Conservation (phyloP, 2,888 invertebrate species). For the Empis stercorea region DNA sequence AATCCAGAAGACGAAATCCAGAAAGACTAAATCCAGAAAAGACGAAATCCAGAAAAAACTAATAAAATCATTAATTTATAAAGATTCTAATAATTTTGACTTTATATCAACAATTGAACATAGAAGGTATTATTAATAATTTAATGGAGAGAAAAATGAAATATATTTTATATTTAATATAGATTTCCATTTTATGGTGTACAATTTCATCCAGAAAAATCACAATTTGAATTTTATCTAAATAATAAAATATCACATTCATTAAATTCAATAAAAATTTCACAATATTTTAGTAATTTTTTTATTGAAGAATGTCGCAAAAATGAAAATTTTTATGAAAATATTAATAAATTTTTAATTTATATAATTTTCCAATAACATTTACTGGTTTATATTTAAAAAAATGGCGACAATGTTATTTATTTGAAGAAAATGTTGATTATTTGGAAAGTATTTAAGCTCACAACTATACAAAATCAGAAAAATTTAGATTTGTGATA, state of each 20-base stretch:
- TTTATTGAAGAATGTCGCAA: constrained; percentile 65
- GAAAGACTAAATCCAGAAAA: too few relatives aligned
- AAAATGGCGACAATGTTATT: constrained; percentile 49
- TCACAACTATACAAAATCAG: too few relatives aligned
- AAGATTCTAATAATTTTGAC: constrained; percentile 48
- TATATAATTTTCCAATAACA: constrained; percentile 56
- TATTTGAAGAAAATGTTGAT: constrained; percentile 39
- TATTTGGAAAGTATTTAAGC: background rate
- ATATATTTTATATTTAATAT: too few relatives aligned
- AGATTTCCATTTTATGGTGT: constrained; percentile 74
- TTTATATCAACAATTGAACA: constrained; percentile 74
- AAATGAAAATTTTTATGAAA: constrained; percentile 41
- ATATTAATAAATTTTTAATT: constrained; percentile 48
- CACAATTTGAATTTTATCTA: constrained; percentile 61
- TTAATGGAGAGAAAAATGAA: background rate
- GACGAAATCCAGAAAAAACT: background rate
- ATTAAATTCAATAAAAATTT: constrained; percentile 44
- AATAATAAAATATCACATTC: constrained; percentile 52
- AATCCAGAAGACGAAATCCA: too few relatives aligned
- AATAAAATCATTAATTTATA: constrained; percentile 50
- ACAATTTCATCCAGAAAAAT: constrained; percentile 90
- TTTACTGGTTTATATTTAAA: constrained; percentile 49
- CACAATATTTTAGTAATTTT: constrained; percentile 74
- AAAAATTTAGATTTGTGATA: too few relatives aligned
- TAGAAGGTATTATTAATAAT: constrained; percentile 33